Evolutionary conservation across 2,797 vertebrate genomes (phyloP).

Genomic region (Cuniculus paca): DNA sequence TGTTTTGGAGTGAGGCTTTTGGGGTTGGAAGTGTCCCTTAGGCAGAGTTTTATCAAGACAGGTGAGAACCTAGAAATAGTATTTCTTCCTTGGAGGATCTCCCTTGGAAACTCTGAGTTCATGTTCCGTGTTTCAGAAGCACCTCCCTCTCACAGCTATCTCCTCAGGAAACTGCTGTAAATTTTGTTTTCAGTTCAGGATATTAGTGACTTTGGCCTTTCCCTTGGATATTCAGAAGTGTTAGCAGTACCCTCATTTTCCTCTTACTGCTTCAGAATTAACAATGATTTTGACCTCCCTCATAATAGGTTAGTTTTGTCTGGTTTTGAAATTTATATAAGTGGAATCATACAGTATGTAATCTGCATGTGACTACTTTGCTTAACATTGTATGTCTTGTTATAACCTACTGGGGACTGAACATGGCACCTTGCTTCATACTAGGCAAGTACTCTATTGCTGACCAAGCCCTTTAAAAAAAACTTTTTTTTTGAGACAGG

Average conservation of each 20-base stretch:
- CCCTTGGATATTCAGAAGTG: background rate
- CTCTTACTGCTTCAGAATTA: constrained; percentile 10
- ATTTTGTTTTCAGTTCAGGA: background rate
- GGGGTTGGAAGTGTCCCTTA: background rate
- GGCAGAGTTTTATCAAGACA: background rate
- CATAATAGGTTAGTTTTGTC: background rate
- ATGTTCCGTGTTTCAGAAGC: background rate
- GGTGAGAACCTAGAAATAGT: background rate
- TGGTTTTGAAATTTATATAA: background rate
- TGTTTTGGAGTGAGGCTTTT: background rate
- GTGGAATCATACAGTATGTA: background rate
- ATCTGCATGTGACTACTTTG: background rate
- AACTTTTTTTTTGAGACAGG: background rate
- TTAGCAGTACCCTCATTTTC: background rate
- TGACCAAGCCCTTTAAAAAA: background rate
- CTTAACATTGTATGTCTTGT: background rate
- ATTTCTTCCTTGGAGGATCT: background rate
- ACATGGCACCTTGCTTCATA: background rate
- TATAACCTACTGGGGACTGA: no score
- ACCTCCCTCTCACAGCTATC: background rate
- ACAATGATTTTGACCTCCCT: background rate
- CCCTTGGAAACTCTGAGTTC: background rate
- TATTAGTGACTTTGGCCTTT: constrained; percentile 19
- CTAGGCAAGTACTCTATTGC: background rate
- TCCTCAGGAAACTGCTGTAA: background rate